Conservation (phyloP, 2,888 invertebrate species). For the Meganola albula region DNA sequence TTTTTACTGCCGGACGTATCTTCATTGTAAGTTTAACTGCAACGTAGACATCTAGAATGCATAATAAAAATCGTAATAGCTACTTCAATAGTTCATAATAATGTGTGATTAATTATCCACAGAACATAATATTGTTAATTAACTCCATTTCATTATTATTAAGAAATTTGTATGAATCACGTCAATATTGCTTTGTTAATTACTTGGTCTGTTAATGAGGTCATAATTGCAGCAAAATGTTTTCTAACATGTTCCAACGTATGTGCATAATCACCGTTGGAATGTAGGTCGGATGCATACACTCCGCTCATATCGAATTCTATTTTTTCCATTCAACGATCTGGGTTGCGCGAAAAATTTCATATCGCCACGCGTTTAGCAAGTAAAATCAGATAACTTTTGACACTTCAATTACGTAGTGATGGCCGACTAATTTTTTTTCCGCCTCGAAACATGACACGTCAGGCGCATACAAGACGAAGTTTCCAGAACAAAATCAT, state of each 20-base stretch:
- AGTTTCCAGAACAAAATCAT: slow-evolving; percentile 65
- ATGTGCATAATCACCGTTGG: slow-evolving; percentile 52
- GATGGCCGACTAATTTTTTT: slow-evolving; percentile 68
- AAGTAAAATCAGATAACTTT: slow-evolving; percentile 78
- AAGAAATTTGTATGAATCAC: not conserved
- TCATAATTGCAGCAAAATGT: slow-evolving; percentile 29
- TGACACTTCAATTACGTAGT: slow-evolving; percentile 76
- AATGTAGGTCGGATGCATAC: slow-evolving; percentile 70
- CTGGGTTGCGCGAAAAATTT: slow-evolving; percentile 69
- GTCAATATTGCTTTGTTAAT: slow-evolving; percentile 20
- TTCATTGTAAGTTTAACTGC: no score
- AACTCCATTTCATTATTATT: no score
- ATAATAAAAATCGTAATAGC: no score
- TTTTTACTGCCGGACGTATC: no score
- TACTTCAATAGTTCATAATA: no score
- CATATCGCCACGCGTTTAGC: slow-evolving; percentile 73
- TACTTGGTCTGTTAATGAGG: slow-evolving; percentile 32
- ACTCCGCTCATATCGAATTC: slow-evolving; percentile 73
- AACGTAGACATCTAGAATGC: no score
- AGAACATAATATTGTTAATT: no score
- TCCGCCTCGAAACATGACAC: slow-evolving; percentile 51
- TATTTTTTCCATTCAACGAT: slow-evolving; percentile 68
- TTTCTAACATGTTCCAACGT: slow-evolving; percentile 41
- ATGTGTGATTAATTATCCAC: no score
- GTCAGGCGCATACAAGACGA: slow-evolving; percentile 63